Percentiles rank a stretch among this genome's conserved stretches.
phyloP scores from a whole-genome alignment of 2,797 vertebrate species.

The Hipposideros larvatus region DNA sequence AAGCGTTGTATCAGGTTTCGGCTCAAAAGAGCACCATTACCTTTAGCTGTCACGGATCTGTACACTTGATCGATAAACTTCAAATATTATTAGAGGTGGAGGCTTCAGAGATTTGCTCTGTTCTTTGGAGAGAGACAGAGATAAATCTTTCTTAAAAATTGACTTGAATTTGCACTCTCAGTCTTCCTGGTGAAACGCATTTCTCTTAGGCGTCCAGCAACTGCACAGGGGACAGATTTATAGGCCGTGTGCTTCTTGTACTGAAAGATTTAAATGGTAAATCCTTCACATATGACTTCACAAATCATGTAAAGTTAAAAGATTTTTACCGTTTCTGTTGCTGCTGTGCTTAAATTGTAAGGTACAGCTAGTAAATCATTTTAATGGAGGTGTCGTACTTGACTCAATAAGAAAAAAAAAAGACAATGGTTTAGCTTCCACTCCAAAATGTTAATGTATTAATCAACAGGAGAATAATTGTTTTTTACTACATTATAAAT shows the following conservation, averaged over 20 bases:
- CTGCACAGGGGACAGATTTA: slow-evolving; percentile 91
- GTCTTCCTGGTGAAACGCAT: slow-evolving; percentile 92
- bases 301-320: slow-evolving; percentile 95
- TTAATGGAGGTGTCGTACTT: slow-evolving; percentile 93
- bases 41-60: slow-evolving; percentile 94
- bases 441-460: slow-evolving; percentile 93
- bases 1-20: slow-evolving; percentile 90
- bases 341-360: slow-evolving; percentile 93
- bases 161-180: slow-evolving; percentile 91
- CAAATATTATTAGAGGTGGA: slow-evolving; percentile 96
- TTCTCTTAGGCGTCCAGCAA: slow-evolving; percentile 89
- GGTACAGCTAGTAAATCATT: slow-evolving; percentile 93
- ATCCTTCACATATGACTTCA: slow-evolving; percentile 96
- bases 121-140: slow-evolving; percentile 91
- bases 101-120: slow-evolving; percentile 93
- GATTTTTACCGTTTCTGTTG: slow-evolving; percentile 95
- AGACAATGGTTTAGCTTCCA: slow-evolving; percentile 90
- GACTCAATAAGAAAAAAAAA: slow-evolving; percentile 86
- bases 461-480: slow-evolving; percentile 92
- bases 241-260: slow-evolving; percentile 93
- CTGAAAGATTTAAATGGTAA: slow-evolving; percentile 96
- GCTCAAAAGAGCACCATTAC: slow-evolving; percentile 92
- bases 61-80: slow-evolving; percentile 96
- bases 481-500: slow-evolving; percentile 89
- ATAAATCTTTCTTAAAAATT: slow-evolving; percentile 96